Percentiles rank a stretch among this genome's conserved stretches.
These are phyloP conservation scores for Hybognathus amarus DNA, from an alignment of 2,797 vertebrate genomes.

Conservation along the genomic window DNA sequence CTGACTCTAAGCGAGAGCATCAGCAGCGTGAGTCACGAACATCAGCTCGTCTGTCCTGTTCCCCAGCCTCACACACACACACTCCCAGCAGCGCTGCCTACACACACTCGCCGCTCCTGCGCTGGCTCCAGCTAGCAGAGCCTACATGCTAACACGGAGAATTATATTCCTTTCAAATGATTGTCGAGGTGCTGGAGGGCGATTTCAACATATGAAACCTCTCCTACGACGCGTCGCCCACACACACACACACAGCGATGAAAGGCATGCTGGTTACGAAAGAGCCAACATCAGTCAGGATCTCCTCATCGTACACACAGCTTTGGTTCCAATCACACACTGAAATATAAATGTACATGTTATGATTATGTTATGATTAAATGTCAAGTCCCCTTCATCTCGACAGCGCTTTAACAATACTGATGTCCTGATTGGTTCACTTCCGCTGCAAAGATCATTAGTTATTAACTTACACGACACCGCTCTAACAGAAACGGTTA, in stretches of 20 bases:
- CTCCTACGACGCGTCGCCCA: neutral
- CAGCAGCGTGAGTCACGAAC: constrained; percentile 60
- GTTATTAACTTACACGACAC: too few species aligned
- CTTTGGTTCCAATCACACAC: neutral
- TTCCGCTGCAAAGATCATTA: too few species aligned
- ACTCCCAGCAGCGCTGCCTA: constrained; percentile 2
- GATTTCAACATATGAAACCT: constrained; percentile 22
- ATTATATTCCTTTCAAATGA: neutral
- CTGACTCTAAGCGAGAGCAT: neutral
- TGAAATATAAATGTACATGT: neutral
- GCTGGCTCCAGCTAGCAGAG: neutral
- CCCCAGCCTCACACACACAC: constrained; percentile 13
- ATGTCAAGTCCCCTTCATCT: neutral
- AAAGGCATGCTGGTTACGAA: constrained; percentile 19
- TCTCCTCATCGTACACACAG: neutral
- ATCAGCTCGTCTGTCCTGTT: constrained; percentile 16
- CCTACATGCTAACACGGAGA: neutral
- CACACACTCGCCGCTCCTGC: neutral
- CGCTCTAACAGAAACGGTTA: too few species aligned
- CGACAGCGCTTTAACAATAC: too few species aligned
- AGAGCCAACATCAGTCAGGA: neutral
- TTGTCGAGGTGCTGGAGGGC: neutral
- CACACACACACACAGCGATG: constrained; percentile 8
- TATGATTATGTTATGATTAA: too few species aligned
- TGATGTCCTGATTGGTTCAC: too few species aligned